Evolutionary conservation across 2,888 invertebrate genomes (phyloP).

Genomic region (Drosophila macrothrix): DNA sequence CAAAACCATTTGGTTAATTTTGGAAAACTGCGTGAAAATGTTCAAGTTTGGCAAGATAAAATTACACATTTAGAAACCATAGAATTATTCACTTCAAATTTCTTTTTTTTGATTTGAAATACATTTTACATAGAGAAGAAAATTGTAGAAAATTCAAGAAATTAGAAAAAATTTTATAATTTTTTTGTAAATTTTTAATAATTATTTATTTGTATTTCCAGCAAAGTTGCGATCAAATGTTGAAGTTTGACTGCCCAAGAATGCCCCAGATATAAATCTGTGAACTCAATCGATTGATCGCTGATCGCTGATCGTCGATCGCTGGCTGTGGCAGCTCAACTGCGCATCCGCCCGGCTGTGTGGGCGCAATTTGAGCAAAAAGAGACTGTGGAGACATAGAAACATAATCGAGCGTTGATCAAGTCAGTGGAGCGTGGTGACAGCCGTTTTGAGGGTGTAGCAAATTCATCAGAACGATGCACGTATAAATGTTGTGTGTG

Average conservation of each 20-base stretch:
- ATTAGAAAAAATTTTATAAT: neutral
- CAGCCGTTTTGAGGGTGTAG: constrained; percentile 78
- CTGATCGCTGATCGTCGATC: constrained; percentile 13
- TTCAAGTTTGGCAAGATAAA: neutral
- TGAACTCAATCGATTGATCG: constrained; percentile 59
- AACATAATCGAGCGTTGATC: constrained; percentile 47
- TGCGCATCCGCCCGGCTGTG: constrained; percentile 83
- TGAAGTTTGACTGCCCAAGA: neutral
- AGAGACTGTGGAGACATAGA: constrained; percentile 60
- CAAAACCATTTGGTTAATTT: neutral
- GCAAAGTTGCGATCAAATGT: neutral
- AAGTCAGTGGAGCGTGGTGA: constrained; percentile 71
- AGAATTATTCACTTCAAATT: too few species aligned
- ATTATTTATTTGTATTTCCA: neutral
- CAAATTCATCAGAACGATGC: constrained; percentile 37
- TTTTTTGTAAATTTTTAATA: neutral
- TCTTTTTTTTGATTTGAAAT: neutral
- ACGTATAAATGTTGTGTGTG: neutral
- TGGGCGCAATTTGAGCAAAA: constrained; percentile 81
- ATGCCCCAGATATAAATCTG: constrained; percentile 40
- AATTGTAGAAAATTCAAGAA: neutral
- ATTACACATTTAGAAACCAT: neutral
- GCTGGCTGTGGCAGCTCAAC: constrained; percentile 67
- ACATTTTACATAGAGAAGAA: neutral
- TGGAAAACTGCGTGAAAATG: neutral